Evolutionary conservation across 2,113 vertebrate species (phyloP).

Genomic region (Crocuta crocuta): DNA sequence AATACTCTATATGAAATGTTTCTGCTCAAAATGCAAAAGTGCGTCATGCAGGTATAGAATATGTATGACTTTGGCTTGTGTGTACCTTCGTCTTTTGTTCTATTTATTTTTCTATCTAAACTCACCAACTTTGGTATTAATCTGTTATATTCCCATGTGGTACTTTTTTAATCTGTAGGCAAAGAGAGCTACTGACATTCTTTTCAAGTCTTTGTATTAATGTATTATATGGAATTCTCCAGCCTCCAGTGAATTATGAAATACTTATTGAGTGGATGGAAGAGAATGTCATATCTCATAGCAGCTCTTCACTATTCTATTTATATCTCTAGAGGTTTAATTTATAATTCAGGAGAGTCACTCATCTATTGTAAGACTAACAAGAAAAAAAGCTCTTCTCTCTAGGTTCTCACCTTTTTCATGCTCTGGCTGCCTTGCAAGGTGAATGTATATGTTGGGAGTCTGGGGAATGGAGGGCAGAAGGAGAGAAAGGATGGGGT

Average conservation of each 20-base stretch:
- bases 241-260: slow-evolving; percentile 76
- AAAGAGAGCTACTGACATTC: slow-evolving; percentile 56
- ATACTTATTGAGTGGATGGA: slow-evolving; percentile 63
- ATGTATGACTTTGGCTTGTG: neutral
- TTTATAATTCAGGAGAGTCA: slow-evolving; percentile 75
- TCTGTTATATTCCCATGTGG: neutral
- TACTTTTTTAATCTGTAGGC: slow-evolving; percentile 67
- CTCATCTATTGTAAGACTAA: slow-evolving; percentile 67
- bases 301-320: slow-evolving; percentile 62
- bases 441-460: neutral
- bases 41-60: neutral
- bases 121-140: slow-evolving; percentile 48
- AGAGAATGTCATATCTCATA: slow-evolving; percentile 71
- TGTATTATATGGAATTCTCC: slow-evolving; percentile 42
- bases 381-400: slow-evolving; percentile 46
- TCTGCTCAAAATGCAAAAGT: neutral
- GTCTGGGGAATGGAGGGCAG: neutral
- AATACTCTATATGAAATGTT: neutral
- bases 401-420: neutral
- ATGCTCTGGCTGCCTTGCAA: neutral
- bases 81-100: neutral
- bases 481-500: neutral
- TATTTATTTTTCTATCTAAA: slow-evolving; percentile 29
- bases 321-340: slow-evolving; percentile 73
- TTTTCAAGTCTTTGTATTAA: slow-evolving; percentile 73